Evolutionary conservation across 2,888 invertebrate genomes (phyloP), one percentile per base, ranked within the genome.

Genomic region (Sesia bembeciformis): DNA sequence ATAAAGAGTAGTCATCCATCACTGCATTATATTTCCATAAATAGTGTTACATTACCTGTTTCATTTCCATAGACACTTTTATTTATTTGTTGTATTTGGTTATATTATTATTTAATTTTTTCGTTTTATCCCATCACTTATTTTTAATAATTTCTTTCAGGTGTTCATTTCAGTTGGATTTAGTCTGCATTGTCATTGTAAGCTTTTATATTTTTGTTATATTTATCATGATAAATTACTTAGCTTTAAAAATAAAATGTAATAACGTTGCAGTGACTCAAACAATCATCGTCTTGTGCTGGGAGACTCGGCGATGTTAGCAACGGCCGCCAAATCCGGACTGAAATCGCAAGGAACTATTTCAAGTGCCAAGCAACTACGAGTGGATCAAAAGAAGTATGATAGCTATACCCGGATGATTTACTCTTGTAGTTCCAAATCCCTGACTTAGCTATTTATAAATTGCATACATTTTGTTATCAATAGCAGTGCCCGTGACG

Each of bases 281-380:
- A 98, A 98, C 75, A 97, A 97, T 78, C 98, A 98, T 75, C 92
- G 98, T 42, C 86, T 98, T 58, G 93, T 97, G 81, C 88, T 97
- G 53, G 98, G 98, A 3, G 98, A 98, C 77, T 98, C 97, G 0
- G 97, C 97, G 0, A 96, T 97, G 91, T 92, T 98, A 67, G 96
- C 96, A 3, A 94, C 97, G 1, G 96, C 96, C 57, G 84, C 87
- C 8, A 88, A 88, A 60, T 91, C 94, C n/a, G 93, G 95, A 8
- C 81, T 97, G 51, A 96, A 97, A 75, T 93, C 95, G 0, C 95
- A 97, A 76, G 96, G 96, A 53, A 97, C 97, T 3, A 93, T 97
- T 53, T 96, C 95, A 55, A 96, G 96, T 76, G 94, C 95, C 40
- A 96, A 96, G 78, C 97, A 97, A 74, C 90, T 95, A 71, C 91